phyloP scores from a whole-genome alignment of 2,797 vertebrate genomes.

The Sebastes elongatus region DNA sequence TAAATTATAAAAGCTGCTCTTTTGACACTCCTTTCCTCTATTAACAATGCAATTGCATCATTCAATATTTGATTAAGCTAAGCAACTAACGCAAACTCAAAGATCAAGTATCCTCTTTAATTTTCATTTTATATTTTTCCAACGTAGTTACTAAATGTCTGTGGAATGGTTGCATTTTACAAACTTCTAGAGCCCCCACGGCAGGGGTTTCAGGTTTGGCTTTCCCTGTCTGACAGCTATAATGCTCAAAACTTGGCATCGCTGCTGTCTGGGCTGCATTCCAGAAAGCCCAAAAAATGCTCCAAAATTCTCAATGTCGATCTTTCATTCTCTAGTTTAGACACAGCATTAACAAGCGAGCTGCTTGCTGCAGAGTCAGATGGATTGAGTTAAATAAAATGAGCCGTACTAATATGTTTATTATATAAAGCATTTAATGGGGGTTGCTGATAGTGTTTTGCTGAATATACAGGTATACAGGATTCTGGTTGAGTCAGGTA shows the following conservation, averaged over 20 bases:
- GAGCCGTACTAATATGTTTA: conserved; percentile 64
- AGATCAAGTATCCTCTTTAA: conserved; percentile 44
- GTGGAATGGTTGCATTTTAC: conserved; percentile 46
- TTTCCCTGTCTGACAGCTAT: conserved; percentile 67
- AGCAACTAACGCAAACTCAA: conserved; percentile 29
- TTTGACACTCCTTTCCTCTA: not conserved
- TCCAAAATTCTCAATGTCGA: conserved; percentile 62
- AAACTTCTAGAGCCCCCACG: conserved; percentile 47
- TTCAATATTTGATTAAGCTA: conserved; percentile 4
- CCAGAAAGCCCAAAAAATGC: conserved; percentile 63
- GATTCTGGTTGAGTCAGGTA: conserved; percentile 34
- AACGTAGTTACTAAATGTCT: conserved; percentile 41
- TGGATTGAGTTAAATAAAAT: conserved; percentile 70
- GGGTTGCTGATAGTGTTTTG: conserved; percentile 58
- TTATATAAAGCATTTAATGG: conserved; percentile 64
- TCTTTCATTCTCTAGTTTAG: conserved; percentile 67
- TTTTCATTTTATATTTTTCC: conserved; percentile 44
- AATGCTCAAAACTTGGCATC: conserved; percentile 68
- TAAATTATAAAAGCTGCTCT: conserved; percentile 3
- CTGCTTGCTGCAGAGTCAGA: conserved; percentile 58
- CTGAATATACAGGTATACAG: conserved; percentile 37
- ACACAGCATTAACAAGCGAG: conserved; percentile 69
- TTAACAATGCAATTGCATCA: not conserved
- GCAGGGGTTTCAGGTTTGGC: conserved; percentile 63
- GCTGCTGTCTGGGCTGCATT: conserved; percentile 65